Conservation (phyloP, 2,797 vertebrate genomes). For the Limosa lapponica region DNA sequence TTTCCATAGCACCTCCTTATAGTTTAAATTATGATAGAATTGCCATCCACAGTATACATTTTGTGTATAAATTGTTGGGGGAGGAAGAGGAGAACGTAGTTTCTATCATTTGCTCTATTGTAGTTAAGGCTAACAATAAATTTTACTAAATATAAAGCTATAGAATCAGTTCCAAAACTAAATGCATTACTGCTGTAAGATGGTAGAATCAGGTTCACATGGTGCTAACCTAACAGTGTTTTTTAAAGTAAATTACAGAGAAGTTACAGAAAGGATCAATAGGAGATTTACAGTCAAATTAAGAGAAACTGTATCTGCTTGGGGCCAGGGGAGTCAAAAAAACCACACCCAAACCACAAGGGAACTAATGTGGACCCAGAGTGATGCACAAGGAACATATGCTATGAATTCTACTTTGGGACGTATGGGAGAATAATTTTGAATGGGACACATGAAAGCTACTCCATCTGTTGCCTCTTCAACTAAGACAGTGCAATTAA, state of each 20-base stretch:
- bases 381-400: background rate
- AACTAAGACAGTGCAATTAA: background rate
- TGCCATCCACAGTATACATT: background rate
- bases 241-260: background rate
- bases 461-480: background rate
- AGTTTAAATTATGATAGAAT: background rate
- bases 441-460: background rate
- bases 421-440: background rate
- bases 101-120: background rate
- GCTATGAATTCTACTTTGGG: background rate
- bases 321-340: background rate
- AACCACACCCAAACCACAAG: background rate
- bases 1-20: background rate
- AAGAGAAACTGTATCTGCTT: background rate
- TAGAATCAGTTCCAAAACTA: background rate
- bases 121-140: background rate
- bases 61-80: background rate
- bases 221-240: background rate
- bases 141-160: background rate
- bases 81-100: background rate
- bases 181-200: background rate
- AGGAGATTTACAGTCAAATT: background rate
- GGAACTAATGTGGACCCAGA: background rate
- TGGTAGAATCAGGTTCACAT: background rate
- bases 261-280: background rate